These are phyloP conservation scores for Melipona bicolor DNA, from an alignment of 2,888 invertebrate genomes.

Conservation along the genomic window DNA sequence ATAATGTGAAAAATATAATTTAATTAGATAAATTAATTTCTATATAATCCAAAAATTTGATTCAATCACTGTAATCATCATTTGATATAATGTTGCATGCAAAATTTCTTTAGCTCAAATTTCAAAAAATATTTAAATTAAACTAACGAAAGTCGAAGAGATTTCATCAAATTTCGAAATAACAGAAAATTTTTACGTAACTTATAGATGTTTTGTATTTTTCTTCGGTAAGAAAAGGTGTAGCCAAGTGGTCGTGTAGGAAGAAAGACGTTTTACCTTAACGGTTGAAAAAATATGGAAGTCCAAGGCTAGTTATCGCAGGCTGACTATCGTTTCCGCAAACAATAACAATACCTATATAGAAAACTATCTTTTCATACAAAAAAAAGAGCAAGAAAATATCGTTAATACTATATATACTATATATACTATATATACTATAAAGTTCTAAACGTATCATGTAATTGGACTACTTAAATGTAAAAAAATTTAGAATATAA, in stretches of 20 bases:
- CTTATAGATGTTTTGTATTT: slow-evolving; percentile 19
- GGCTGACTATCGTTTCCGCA: slow-evolving; percentile 26
- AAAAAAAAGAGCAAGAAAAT: too few species aligned
- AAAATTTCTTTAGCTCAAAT: background rate
- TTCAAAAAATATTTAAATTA: slow-evolving; percentile 23
- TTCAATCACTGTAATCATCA: too few species aligned
- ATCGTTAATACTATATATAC: too few species aligned
- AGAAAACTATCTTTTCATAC: background rate
- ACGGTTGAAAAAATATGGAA: slow-evolving; percentile 11
- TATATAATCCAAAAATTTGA: background rate
- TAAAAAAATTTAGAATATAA: too few species aligned
- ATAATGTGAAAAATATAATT: background rate
- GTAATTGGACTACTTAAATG: too few species aligned
- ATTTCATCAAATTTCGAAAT: slow-evolving; percentile 13
- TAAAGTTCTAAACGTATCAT: too few species aligned
- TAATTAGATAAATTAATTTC: background rate
- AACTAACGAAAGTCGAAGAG: background rate
- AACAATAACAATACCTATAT: slow-evolving; percentile 1
- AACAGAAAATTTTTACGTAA: background rate
- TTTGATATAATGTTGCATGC: background rate
- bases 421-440: too few species aligned
- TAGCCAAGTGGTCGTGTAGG: slow-evolving; percentile 27
- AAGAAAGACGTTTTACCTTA: slow-evolving; percentile 25
- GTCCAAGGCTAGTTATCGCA: background rate
- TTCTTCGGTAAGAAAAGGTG: slow-evolving; percentile 28